Conservation (phyloP, 2,113 vertebrate genomes). For the Nannospalax galili region DNA sequence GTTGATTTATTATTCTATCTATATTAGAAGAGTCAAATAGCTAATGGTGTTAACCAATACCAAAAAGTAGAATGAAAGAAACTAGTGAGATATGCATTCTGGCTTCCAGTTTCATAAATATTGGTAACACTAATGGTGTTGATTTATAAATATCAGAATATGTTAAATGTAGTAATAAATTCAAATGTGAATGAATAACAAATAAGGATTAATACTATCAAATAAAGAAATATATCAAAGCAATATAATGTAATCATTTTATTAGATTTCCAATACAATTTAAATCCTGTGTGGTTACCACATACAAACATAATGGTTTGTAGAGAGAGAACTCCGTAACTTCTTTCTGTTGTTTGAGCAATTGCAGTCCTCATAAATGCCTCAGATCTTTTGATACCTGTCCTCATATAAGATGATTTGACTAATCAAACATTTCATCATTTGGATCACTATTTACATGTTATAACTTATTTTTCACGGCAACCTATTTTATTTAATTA, state of each 20-base stretch:
- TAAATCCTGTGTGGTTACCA: slow-evolving; percentile 5
- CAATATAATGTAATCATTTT: slow-evolving; percentile 31
- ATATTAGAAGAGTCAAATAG: not conserved
- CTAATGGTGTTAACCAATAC: not conserved
- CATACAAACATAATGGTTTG: not conserved
- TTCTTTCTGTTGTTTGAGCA: slow-evolving; percentile 58
- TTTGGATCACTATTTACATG: slow-evolving; percentile 62
- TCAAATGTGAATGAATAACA: not conserved
- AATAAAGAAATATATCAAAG: slow-evolving; percentile 6
- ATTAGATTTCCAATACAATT: slow-evolving; percentile 69
- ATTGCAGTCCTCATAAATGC: slow-evolving; percentile 46
- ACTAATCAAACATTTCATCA: slow-evolving; percentile 65
- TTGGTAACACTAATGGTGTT: not conserved
- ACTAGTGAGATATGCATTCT: not conserved
- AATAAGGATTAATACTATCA: slow-evolving; percentile 36
- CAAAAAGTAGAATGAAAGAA: not conserved
- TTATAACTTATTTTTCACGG: slow-evolving; percentile 45
- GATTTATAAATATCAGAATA: not conserved
- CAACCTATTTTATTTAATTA: slow-evolving; percentile 62
- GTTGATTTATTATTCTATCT: not conserved
- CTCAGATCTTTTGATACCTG: slow-evolving; percentile 59
- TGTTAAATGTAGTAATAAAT: not conserved
- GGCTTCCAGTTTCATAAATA: not conserved
- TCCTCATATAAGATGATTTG: slow-evolving; percentile 68
- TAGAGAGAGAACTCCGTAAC: slow-evolving; percentile 35